Percentiles rank a stretch among this genome's conserved stretches.
Evolutionary conservation across 1,140 invertebrate species (phyloP).

Genomic region (Hycleus cichorii): DNA sequence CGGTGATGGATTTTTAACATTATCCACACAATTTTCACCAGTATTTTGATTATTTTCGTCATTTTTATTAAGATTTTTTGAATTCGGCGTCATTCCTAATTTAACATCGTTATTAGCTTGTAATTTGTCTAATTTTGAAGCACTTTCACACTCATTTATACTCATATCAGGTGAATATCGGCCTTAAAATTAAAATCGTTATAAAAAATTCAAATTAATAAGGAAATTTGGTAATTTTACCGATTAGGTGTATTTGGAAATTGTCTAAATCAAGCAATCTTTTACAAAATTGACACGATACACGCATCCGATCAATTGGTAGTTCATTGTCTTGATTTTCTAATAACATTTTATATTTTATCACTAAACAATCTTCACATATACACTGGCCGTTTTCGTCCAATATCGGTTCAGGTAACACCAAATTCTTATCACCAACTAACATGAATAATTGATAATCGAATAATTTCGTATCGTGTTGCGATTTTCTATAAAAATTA

Average conservation of each 20-base stretch:
- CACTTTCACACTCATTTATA: constrained; percentile 2
- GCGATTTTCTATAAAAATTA: constrained; percentile 8
- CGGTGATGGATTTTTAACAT: constrained; percentile 1
- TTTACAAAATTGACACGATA: constrained; percentile 18
- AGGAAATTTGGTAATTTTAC: constrained; percentile 14
- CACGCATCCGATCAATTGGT: background rate
- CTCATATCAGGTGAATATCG: background rate
- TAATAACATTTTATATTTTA: constrained; percentile 16
- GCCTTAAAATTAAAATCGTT: background rate
- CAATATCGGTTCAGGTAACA: constrained; percentile 22
- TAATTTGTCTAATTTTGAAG: background rate
- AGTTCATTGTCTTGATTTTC: constrained; percentile 4
- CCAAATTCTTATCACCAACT: constrained; percentile 24
- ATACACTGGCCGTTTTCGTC: constrained; percentile 31
- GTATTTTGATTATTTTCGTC: background rate
- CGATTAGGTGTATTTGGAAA: constrained; percentile 26
- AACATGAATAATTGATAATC: constrained; percentile 29
- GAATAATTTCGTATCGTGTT: constrained; percentile 19
- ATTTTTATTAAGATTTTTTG: background rate
- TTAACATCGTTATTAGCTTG: constrained; percentile 3
- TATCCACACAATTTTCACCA: background rate
- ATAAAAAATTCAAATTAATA: background rate
- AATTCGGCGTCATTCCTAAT: constrained; percentile 5
- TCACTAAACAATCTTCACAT: constrained; percentile 32
- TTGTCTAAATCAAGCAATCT: constrained; percentile 21